Base-by-base conservation (phyloP, 2,797 vertebrate genomes). In the Odontamblyopus lacepedii region DNA sequence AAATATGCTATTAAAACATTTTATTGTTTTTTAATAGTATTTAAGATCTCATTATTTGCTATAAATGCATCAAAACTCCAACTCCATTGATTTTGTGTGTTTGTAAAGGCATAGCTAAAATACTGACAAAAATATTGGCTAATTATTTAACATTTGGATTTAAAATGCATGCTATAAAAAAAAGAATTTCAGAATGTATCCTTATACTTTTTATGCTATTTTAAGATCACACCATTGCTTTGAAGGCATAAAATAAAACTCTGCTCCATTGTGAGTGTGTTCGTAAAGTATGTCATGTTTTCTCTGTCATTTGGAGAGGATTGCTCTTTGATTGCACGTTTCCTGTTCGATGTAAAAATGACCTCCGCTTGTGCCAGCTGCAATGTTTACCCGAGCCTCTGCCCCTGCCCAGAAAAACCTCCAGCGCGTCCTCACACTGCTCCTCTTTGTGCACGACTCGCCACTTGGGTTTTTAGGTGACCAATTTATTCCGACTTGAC, bases 391-490 rank as follows among this genome's bases (percentile, higher is more conserved):
- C 59, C 78, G 79, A 67, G 44, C 13, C 44, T 48, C 44, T 48
- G 44, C 35, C 35, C 76, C 72, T 71, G 74, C 80, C 75, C 75
- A 70, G 63, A 41, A 57, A 63, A 77, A n/a, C 64, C 74, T 79
- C 78, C 79, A 57, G 16, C 41, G 71, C 27, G 48, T 67, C 65
- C n/a, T 70, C 85, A 91, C 83, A 91, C 83, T 87, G 86, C 84
- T 71, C 80, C 38, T 84, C 86, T 88, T 89, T 91, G 85, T 89
- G 81, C 59, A 72, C 78, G 11, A 29, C 70, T 85, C 72, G 41
- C 66, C 73, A 59, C 79, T 80, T 80, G 85, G 76, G 80, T 71
- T 77, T 85, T 81, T 70, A 76, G 78, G 80, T 82, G 77, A 88
- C 84, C 51, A 44, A 61, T 79, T 87, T 83, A 83, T 87, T 85